phyloP scores from a whole-genome alignment of 2,797 vertebrate genomes.

The Tachyglossus aculeatus region DNA sequence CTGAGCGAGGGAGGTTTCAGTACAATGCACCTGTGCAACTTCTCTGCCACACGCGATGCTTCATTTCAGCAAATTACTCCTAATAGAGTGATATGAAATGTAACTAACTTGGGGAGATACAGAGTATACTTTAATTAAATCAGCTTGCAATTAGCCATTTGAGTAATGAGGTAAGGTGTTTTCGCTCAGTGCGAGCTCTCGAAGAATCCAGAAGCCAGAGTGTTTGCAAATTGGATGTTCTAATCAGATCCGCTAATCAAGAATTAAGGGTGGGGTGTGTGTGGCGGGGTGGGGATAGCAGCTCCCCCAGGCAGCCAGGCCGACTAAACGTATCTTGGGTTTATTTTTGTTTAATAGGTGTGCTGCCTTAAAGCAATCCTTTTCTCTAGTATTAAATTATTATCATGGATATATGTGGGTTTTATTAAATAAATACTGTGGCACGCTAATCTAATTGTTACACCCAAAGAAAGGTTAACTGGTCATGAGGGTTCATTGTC shows the following conservation, averaged over 20 bases:
- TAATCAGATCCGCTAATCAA: background rate
- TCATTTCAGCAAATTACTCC: conserved; percentile 76
- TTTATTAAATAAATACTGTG: too few relatives aligned
- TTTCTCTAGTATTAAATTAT: conserved; percentile 46
- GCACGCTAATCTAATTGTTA: too few relatives aligned
- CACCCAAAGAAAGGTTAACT: too few relatives aligned
- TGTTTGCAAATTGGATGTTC: background rate
- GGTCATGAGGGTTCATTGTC: too few relatives aligned
- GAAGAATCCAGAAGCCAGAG: conserved; percentile 20
- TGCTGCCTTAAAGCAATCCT: conserved; percentile 21
- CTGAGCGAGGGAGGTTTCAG: conserved; percentile 11
- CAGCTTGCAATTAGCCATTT: conserved; percentile 77
- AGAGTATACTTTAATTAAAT: conserved; percentile 79
- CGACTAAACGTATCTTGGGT: background rate
- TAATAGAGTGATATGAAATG: conserved; percentile 79
- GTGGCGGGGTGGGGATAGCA: conserved; percentile 15
- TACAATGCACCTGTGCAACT: conserved; percentile 67
- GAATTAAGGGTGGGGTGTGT: too few relatives aligned
- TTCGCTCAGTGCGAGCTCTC: conserved; percentile 43
- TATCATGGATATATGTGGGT: conserved; percentile 27
- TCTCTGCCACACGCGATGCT: conserved; percentile 37
- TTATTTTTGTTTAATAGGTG: conserved; percentile 14
- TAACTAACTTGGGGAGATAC: conserved; percentile 75
- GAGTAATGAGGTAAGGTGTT: conserved; percentile 74
- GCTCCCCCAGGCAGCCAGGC: conserved; percentile 4